Conservation (phyloP, 1,140 invertebrate genomes). For the Saccostrea echinata region DNA sequence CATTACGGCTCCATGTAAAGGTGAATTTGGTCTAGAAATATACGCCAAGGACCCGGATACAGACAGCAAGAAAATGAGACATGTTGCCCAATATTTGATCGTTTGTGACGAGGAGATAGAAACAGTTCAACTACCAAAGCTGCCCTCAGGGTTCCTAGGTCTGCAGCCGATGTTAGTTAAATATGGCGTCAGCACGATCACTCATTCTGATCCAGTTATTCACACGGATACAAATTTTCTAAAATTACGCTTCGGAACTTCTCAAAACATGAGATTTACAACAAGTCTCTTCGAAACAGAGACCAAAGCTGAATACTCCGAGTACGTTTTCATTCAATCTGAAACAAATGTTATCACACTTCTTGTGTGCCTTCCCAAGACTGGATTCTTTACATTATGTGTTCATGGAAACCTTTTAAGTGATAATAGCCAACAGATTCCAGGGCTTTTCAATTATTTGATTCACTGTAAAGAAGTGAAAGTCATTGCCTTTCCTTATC, state of each 20-base stretch:
- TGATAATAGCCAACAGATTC: slow-evolving; percentile 76
- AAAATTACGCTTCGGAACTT: slow-evolving; percentile 71
- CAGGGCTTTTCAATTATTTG: slow-evolving; percentile 79
- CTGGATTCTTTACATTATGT: slow-evolving; percentile 78
- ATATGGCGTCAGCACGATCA: slow-evolving; percentile 72
- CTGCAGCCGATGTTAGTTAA: slow-evolving; percentile 76
- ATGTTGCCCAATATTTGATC: slow-evolving; percentile 78
- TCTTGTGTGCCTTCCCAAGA: slow-evolving; percentile 70
- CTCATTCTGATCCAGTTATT: slow-evolving; percentile 77
- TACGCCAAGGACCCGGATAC: slow-evolving; percentile 78
- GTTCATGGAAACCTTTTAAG: slow-evolving; percentile 76
- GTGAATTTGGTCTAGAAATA: slow-evolving; percentile 79
- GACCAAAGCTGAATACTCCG: slow-evolving; percentile 71
- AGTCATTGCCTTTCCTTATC: slow-evolving; percentile 68
- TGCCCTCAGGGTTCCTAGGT: slow-evolving; percentile 78
- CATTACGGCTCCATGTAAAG: slow-evolving; percentile 73
- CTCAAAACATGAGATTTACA: slow-evolving; percentile 75
- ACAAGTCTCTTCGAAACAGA: slow-evolving; percentile 75
- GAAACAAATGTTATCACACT: slow-evolving; percentile 71
- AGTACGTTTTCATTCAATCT: slow-evolving; percentile 77
- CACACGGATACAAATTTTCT: slow-evolving; percentile 72
- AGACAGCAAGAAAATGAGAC: slow-evolving; percentile 77
- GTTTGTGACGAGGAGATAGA: slow-evolving; percentile 74
- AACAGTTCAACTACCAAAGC: slow-evolving; percentile 71
- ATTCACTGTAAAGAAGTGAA: slow-evolving; percentile 71